A percentile compares a stretch with the other conserved stretches of the same genome.
Conservation (phyloP, 2,888 invertebrate genomes). For the Eulithis prunata region DNA sequence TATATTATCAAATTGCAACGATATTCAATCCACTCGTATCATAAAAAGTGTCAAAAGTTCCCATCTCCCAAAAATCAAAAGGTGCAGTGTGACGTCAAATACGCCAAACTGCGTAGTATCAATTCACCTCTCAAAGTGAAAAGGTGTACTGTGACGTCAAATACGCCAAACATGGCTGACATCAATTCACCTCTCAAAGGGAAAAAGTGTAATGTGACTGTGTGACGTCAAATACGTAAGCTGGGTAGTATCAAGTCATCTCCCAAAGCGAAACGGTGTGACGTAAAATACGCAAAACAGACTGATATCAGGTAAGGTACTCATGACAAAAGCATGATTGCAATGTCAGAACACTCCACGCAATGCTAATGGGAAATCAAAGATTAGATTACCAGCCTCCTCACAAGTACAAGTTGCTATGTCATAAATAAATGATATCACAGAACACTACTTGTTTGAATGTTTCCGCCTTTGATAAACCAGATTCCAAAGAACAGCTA, state of each 20-base stretch:
- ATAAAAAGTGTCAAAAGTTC: too few species aligned
- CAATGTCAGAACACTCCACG: slow-evolving; percentile 14
- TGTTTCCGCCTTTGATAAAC: slow-evolving; percentile 30
- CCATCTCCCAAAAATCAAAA: too few species aligned
- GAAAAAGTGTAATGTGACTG: too few species aligned
- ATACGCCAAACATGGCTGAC: too few species aligned
- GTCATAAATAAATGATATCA: slow-evolving; percentile 37
- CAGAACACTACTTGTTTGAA: slow-evolving; percentile 49
- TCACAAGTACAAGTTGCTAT: slow-evolving; percentile 30
- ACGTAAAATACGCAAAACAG: slow-evolving; percentile 15
- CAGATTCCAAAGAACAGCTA: too few species aligned
- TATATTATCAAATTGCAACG: neutral
- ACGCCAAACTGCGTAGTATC: too few species aligned
- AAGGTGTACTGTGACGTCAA: too few species aligned
- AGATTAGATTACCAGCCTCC: slow-evolving; percentile 31
- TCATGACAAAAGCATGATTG: slow-evolving; percentile 29
- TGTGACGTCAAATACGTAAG: too few species aligned
- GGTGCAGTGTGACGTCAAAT: too few species aligned
- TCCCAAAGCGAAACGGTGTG: neutral
- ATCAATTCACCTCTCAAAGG: too few species aligned
- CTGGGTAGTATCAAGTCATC: too few species aligned
- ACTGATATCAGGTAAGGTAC: slow-evolving; percentile 5
- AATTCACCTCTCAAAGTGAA: too few species aligned
- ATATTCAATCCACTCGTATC: neutral
- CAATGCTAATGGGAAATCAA: slow-evolving; percentile 42